Evolutionary conservation across 2,888 invertebrate genomes (phyloP), one percentile per base, ranked within the genome.

Genomic region (Bibio marci): DNA sequence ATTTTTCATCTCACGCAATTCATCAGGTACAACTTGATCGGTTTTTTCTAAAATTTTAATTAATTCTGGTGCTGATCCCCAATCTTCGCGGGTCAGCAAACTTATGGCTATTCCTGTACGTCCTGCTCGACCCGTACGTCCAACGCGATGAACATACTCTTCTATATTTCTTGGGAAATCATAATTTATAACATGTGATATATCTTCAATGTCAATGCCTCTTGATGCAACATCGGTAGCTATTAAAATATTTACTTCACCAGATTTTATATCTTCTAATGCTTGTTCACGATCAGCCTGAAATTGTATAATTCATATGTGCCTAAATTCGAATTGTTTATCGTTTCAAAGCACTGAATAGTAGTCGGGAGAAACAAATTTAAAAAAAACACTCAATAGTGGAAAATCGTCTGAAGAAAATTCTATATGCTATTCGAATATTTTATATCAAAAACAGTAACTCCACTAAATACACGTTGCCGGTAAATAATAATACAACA

Each of bases 221-320:
- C 95, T 70, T 5, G 91, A 88, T 3, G 92, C 94, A 1, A 95
- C 85, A 66, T 95, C 95, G 1, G 95, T 95, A 1, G 94, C 94
- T 38, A 95, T 74, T 18, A 95, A 66, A 47, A 95, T 82, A 44
- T 72, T 73, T 0, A 86, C 83, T 2, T 67, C 64, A 0, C 91
- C 90, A 40, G 70, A 69, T 45, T 80, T 76, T 50, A 95, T 78
- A 50, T 91, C 90, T 17, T 72, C 72, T 7, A 95, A 65, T 6
- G 94, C 91, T 53, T 78, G 77, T 51, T 83, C 83, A 28, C 83
- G 67, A 49, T 83, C 83, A 32, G 51, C 49, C 52, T 77, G 57
- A 3, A 19, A 38, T 32, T 12, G 17, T 26, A 25, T n/a, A n/a
- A n/a, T n/a, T n/a, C n/a, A n/a, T n/a, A n/a, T n/a, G n/a, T n/a